Base-by-base conservation (phyloP, 2,888 invertebrate genomes). In the Drosophila koepferae region DNA sequence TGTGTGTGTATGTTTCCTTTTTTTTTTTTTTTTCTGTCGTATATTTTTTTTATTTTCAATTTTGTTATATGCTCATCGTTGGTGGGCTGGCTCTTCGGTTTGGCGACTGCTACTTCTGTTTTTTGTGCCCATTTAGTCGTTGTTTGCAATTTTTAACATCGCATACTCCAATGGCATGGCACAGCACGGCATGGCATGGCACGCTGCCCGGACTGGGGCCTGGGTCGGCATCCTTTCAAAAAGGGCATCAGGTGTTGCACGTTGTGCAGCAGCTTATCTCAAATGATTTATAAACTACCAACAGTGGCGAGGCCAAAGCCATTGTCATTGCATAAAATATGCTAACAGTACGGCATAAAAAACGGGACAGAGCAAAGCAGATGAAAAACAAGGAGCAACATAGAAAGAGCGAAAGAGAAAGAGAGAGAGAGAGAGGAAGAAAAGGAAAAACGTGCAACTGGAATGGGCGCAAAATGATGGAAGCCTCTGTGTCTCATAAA, bases 221-320 rank as follows among this genome's bases (percentile, higher is more conserved):
- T 43, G 77, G 73, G 80, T 79, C 72, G 81, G 74, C 80, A 74
- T 88, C 84, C 89, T 89, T 80, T 89, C 77, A 84, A 86, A 86
- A 86, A 72, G 70, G 86, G 83, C 91, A 91, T 91, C 91, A 91
- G 92, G 91, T 91, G 91, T 90, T 91, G 90, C 91, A 90, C 84
- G 90, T 82, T 91, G 91, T 90, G 86, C 89, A 80, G 82, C 84
- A 91, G 91, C 91, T 91, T 91, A 91, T 91, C 91, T 91, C 86
- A 87, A 91, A 91, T 91, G 91, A 91, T 91, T 91, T 91, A 91
- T 91, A 91, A 91, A 91, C 91, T 91, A 91, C 86, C 90, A 91
- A 91, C 90, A 91, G 89, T 82, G 89, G 90, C 85, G 90, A 86
- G 84, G 87, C 80, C 90, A 91, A 91, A 91, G 91, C 91, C 89